Percentiles rank a stretch among this genome's conserved stretches.
These are phyloP conservation scores for Triplophysa yarkandensis DNA, from an alignment of 2,797 vertebrate species.

Conservation along the genomic window DNA sequence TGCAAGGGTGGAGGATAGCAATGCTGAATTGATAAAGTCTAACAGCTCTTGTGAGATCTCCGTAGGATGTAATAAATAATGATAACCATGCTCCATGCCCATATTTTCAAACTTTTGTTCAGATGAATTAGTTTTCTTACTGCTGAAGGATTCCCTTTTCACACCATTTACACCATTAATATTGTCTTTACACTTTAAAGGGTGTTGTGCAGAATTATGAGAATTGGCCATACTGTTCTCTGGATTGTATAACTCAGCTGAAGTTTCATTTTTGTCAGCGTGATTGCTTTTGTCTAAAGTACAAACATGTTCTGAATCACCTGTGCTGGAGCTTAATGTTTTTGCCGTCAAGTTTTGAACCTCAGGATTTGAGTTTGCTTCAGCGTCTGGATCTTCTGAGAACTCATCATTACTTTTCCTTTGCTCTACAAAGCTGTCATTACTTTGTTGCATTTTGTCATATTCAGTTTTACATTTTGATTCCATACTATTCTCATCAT, in stretches of 20 bases:
- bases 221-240: neutral
- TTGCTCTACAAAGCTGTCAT: conserved; percentile 2
- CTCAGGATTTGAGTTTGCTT: conserved; percentile 26
- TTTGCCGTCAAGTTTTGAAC: conserved; percentile 9
- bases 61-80: conserved; percentile 58
- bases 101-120: conserved; percentile 45
- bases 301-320: conserved; percentile 17
- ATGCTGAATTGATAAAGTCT: conserved; percentile 75
- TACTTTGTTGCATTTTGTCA: neutral
- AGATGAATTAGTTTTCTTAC: conserved; percentile 1
- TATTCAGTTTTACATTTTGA: neutral
- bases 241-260: conserved; percentile 11
- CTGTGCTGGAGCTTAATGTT: conserved; percentile 7
- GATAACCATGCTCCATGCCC: conserved; percentile 43
- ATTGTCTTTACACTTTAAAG: neutral
- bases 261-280: conserved; percentile 1
- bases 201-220: conserved; percentile 4
- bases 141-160: conserved; percentile 12
- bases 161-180: conserved; percentile 6
- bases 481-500: neutral
- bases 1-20: conserved; percentile 77
- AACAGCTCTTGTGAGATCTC: conserved; percentile 76
- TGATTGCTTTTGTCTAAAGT: neutral
- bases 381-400: conserved; percentile 24
- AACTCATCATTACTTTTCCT: conserved; percentile 24